Evolutionary conservation across 2,888 invertebrate genomes (phyloP).

Genomic region (Melieria picta): DNA sequence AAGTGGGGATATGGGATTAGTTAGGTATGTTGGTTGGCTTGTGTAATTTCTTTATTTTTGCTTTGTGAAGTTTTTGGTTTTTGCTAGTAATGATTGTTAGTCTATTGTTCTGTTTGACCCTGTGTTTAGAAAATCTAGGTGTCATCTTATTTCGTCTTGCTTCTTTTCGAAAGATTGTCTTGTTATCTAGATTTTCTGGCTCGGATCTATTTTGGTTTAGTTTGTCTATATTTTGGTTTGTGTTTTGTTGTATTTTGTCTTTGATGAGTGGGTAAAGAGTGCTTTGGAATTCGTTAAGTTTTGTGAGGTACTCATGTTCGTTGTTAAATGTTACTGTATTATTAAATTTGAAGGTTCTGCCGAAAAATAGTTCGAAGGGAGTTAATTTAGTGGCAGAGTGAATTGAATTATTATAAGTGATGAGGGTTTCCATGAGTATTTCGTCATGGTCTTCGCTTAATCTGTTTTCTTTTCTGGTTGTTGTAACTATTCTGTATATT

Average conservation of each 20-base stretch:
- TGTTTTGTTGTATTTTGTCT: slow-evolving; percentile 10
- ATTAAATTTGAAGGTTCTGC: slow-evolving; percentile 38
- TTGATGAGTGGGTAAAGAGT: slow-evolving; percentile 32
- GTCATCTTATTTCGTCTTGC: slow-evolving; percentile 19
- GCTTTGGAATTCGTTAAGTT: slow-evolving; percentile 29
- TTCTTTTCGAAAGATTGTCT: background rate
- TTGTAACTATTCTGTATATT: slow-evolving; percentile 32
- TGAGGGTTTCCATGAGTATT: slow-evolving; percentile 34
- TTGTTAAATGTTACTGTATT: slow-evolving; percentile 17
- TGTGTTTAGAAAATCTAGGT: slow-evolving; percentile 37
- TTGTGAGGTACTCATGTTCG: slow-evolving; percentile 30
- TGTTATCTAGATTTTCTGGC: no score
- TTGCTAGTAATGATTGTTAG: slow-evolving; percentile 29
- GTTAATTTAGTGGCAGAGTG: slow-evolving; percentile 11
- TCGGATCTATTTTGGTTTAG: slow-evolving; percentile 31
- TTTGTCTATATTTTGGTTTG: slow-evolving; percentile 24
- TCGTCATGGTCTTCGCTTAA: slow-evolving; percentile 32
- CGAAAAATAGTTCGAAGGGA: slow-evolving; percentile 38
- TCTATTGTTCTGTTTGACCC: slow-evolving; percentile 27
- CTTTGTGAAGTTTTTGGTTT: slow-evolving; percentile 41
- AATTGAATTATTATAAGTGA: slow-evolving; percentile 8
- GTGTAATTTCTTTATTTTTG: slow-evolving; percentile 32
- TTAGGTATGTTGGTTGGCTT: slow-evolving; percentile 4
- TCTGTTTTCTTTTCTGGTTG: slow-evolving; percentile 31
- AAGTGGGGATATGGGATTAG: background rate